Evolutionary conservation across 1,140 invertebrate species (phyloP).

Genomic region (Cotesia chilonis): DNA sequence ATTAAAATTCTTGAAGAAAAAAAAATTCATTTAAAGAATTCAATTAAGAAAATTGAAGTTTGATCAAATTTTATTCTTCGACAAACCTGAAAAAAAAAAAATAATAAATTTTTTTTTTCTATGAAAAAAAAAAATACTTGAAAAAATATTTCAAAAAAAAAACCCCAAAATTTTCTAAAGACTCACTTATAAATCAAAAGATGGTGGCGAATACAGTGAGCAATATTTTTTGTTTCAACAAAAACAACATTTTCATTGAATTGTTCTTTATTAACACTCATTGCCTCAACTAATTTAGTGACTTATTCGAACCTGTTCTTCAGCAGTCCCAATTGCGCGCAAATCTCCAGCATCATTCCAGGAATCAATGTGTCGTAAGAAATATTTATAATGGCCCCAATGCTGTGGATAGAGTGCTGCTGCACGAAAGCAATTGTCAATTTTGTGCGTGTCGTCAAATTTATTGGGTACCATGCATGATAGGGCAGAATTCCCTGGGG

Average conservation of each 20-base stretch:
- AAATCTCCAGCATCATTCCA: slow-evolving; percentile 16
- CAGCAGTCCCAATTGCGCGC: slow-evolving; percentile 18
- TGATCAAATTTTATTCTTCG: neutral
- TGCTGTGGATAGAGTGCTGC: neutral
- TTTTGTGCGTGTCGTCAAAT: neutral
- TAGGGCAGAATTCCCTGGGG: neutral
- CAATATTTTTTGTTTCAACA: neutral
- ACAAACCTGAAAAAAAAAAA: slow-evolving; percentile 21
- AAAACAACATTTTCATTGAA: neutral
- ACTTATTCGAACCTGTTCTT: neutral
- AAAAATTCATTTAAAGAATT: no score
- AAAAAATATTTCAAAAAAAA: no score
- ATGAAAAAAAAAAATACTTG: no score
- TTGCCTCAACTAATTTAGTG: neutral
- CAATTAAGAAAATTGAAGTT: no score
- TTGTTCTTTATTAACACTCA: neutral
- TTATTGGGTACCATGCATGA: slow-evolving; percentile 4
- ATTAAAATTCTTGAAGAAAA: no score
- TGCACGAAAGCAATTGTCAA: slow-evolving; percentile 6
- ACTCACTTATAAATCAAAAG: no score
- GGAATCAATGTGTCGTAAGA: slow-evolving; percentile 17
- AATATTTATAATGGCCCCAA: neutral
- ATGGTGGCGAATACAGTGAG: slow-evolving; percentile 3
- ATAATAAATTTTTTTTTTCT: neutral
- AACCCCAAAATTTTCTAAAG: no score